These are phyloP conservation scores for Clupea harengus DNA, from an alignment of 2,113 vertebrate genomes.

Conservation along the genomic window DNA sequence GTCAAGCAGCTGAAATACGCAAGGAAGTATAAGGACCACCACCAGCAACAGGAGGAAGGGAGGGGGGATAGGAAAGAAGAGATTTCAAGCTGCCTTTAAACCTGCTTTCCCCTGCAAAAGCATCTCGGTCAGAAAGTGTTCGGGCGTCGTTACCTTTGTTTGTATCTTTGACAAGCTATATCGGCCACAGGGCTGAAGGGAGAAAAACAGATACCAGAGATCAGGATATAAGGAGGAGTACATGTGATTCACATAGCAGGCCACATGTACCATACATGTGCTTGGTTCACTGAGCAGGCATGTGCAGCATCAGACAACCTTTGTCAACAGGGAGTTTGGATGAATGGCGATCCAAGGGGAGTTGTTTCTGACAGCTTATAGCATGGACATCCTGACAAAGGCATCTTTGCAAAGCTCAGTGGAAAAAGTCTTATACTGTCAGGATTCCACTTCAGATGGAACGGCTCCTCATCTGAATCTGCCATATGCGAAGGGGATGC, in stretches of 20 bases:
- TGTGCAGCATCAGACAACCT: not conserved
- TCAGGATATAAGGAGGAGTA: not conserved
- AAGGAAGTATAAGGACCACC: slow-evolving; percentile 37
- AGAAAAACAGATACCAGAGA: slow-evolving; percentile 42
- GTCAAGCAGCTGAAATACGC: not conserved
- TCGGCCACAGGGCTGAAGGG: slow-evolving; percentile 61
- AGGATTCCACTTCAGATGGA: not conserved
- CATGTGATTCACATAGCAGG: not conserved
- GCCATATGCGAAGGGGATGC: not conserved
- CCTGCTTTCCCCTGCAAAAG: slow-evolving; percentile 11
- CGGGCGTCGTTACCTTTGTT: slow-evolving; percentile 63
- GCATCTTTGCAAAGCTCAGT: not conserved
- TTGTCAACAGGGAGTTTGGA: not conserved
- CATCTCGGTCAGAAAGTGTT: not conserved
- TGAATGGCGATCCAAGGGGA: not conserved
- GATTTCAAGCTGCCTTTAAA: not conserved
- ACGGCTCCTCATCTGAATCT: not conserved
- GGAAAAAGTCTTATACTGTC: not conserved
- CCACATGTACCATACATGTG: not conserved
- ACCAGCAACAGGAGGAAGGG: slow-evolving; percentile 43
- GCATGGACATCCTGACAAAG: not conserved
- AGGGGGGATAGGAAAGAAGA: not conserved
- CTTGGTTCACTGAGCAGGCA: not conserved
- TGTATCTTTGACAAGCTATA: slow-evolving; percentile 73
- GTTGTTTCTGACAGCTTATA: not conserved